Evolutionary conservation across 92 coral and sea anemone species (phyloP), one percentile per base, ranked within the genome.

Genomic region (Porites lobata): DNA sequence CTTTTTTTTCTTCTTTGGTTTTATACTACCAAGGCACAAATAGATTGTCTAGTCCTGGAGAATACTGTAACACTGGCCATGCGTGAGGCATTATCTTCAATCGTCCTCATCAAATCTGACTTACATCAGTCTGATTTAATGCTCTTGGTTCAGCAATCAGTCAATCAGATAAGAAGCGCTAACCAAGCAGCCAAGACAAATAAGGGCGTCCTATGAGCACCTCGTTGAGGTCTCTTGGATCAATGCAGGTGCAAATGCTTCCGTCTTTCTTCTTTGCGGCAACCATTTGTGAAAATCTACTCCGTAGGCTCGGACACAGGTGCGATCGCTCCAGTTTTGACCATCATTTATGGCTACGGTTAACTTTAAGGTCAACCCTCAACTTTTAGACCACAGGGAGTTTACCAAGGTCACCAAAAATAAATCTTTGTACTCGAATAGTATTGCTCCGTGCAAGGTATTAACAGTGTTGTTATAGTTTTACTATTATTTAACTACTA

Each of bases 281-380:
- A 14, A 88, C 88, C 84, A 82, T 88, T 50, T 82, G 92, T 65
- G 92, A 89, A 24, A 32, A 89, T 85, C 92, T 85, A 89, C 43
- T 83, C 92, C 6, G 88, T 57, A 9, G 87, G 91, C 75, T 89
- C 80, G 7, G 88, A 83, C 56, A 83, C 89, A 75, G 85, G 92
- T 18, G 85, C 43, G 47, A 89, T 89, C 50, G 51, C 89, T 75
- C 74, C 79, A 10, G 75, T 76, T 66, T 76, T 22, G 56, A 76
- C 79, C 88, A 89, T 89, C 57, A 58, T 74, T 9, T 70, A 73
- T 8, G 84, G 88, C 69, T 89, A 88, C 58, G 59, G 51, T 56
- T 83, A 15, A 66, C 87, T 14, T 65, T 82, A 18, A 53, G 58
- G 54, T 88, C 88, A 7, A 89, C 64, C 79, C 85, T 76, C 89